Conservation (phyloP, 2,888 invertebrate genomes). For the Mythimna impura region DNA sequence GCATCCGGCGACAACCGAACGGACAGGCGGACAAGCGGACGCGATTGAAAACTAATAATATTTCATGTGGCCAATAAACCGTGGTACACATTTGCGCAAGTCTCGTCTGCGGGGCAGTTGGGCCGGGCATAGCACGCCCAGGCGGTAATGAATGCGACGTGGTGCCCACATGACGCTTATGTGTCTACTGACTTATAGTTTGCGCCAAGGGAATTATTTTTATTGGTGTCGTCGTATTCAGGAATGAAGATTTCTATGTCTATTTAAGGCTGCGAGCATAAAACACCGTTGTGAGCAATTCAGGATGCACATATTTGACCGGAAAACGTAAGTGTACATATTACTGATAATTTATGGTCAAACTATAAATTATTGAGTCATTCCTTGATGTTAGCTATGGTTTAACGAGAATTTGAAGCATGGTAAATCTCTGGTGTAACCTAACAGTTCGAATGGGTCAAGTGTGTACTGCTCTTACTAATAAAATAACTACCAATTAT, state of each 20-base stretch:
- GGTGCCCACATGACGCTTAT: slow-evolving; percentile 56
- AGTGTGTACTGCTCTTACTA: slow-evolving; percentile 51
- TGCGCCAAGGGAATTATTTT: slow-evolving; percentile 55
- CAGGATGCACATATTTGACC: slow-evolving; percentile 63
- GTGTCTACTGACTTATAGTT: slow-evolving; percentile 48
- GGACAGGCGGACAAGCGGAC: slow-evolving; percentile 79
- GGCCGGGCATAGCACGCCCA: slow-evolving; percentile 45
- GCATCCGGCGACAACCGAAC: slow-evolving; percentile 83
- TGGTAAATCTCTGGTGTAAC: background rate
- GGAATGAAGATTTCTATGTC: slow-evolving; percentile 64
- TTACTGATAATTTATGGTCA: slow-evolving; percentile 58
- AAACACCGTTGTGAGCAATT: slow-evolving; percentile 60
- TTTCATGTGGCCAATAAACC: slow-evolving; percentile 77
- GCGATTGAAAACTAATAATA: slow-evolving; percentile 83
- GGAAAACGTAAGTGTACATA: slow-evolving; percentile 61
- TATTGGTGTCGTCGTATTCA: slow-evolving; percentile 59
- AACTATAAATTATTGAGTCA: slow-evolving; percentile 54
- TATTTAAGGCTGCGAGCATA: slow-evolving; percentile 58
- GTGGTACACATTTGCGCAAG: slow-evolving; percentile 79
- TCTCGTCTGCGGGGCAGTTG: slow-evolving; percentile 61
- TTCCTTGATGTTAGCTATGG: slow-evolving; percentile 30
- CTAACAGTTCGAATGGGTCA: background rate
- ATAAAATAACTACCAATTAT: slow-evolving; percentile 65
- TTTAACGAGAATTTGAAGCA: slow-evolving; percentile 20
- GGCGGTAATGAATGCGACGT: slow-evolving; percentile 68